phyloP scores from a whole-genome alignment of 2,888 invertebrate species.

The Clunio marinus region DNA sequence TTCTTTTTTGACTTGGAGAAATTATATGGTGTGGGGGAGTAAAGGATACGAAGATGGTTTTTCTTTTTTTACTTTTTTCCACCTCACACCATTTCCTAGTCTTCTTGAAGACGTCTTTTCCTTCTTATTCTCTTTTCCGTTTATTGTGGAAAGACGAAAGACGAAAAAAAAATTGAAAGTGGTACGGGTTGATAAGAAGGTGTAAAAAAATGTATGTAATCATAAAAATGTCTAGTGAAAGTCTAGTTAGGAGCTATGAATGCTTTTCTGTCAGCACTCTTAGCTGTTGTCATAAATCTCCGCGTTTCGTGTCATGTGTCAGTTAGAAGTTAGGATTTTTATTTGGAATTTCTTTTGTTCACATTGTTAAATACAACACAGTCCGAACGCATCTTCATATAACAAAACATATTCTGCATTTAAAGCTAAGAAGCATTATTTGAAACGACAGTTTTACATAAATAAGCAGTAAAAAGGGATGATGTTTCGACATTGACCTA shows the following conservation, averaged over 20 bases:
- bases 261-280: neutral
- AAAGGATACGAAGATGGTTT: too few species aligned
- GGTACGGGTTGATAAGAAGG: slow-evolving; percentile 10
- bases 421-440: too few species aligned
- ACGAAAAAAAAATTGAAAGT: slow-evolving; percentile 22
- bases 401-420: too few species aligned
- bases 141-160: neutral
- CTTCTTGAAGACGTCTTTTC: neutral
- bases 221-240: slow-evolving; percentile 35
- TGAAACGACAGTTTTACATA: too few species aligned
- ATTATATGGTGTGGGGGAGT: neutral
- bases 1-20: neutral
- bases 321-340: too few species aligned
- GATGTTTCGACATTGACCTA: slow-evolving; percentile 59
- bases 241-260: slow-evolving; percentile 28
- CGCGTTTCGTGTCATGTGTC: too few species aligned
- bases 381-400: too few species aligned
- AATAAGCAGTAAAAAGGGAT: slow-evolving; percentile 36
- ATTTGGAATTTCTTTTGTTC: too few species aligned
- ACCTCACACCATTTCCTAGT: neutral
- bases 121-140: neutral
- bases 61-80: neutral
- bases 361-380: too few species aligned
- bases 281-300: too few species aligned
- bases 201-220: slow-evolving; percentile 31